Evolutionary conservation across 2,797 vertebrate genomes (phyloP).

Genomic region (Champsocephalus gunnari): DNA sequence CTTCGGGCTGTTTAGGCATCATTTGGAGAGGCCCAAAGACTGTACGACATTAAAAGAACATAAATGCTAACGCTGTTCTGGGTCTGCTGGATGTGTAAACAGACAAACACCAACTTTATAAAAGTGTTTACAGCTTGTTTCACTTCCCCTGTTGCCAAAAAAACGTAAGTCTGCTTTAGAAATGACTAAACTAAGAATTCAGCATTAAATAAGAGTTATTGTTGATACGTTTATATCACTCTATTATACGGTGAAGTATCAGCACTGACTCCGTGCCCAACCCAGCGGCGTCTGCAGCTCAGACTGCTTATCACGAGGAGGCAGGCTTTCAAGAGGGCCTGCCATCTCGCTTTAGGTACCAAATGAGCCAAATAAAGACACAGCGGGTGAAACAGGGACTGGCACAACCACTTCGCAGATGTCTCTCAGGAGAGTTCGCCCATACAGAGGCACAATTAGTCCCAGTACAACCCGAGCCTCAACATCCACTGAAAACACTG

Average conservation of each 20-base stretch:
- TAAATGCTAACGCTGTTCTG: neutral
- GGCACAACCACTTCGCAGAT: constrained; percentile 63
- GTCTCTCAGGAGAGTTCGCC: constrained; percentile 39
- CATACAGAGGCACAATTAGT: constrained; percentile 36
- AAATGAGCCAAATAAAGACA: constrained; percentile 71
- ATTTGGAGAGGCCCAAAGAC: neutral
- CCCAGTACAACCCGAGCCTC: constrained; percentile 11
- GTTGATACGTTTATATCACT: constrained; percentile 9
- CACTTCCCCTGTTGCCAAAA: neutral
- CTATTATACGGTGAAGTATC: constrained; percentile 5
- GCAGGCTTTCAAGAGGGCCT: constrained; percentile 55
- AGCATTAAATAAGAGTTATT: constrained; percentile 5
- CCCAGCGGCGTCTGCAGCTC: constrained; percentile 36
- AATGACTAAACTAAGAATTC: neutral
- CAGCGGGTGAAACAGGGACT: constrained; percentile 40
- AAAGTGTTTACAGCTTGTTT: constrained; percentile 3
- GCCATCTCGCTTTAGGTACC: constrained; percentile 70
- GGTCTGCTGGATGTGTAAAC: neutral
- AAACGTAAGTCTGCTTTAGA: neutral
- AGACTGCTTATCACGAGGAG: constrained; percentile 58
- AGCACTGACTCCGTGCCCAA: constrained; percentile 25
- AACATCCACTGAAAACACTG: constrained; percentile 10
- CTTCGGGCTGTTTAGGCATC: neutral
- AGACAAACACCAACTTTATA: neutral
- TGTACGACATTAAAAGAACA: neutral